These are phyloP conservation scores for Mamestra brassicae DNA, from an alignment of 2,888 invertebrate genomes.

Conservation along the genomic window DNA sequence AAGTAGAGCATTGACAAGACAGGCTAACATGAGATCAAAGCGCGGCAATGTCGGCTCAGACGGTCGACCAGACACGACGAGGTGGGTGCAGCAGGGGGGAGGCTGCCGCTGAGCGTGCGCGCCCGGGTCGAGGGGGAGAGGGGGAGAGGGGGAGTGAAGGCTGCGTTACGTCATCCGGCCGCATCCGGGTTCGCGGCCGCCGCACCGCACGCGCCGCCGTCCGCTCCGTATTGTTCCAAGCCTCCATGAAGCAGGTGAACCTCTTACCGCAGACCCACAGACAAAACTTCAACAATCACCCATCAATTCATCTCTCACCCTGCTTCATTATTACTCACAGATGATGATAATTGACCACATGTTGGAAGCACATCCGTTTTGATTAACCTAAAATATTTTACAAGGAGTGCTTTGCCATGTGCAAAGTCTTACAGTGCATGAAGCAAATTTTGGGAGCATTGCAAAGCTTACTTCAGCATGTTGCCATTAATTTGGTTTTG, in stretches of 20 bases:
- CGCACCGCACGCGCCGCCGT: slow-evolving; percentile 82
- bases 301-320: neutral
- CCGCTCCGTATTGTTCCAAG: slow-evolving; percentile 69
- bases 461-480: neutral
- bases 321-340: slow-evolving; percentile 1
- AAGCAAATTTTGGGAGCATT: slow-evolving; percentile 2
- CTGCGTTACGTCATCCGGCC: slow-evolving; percentile 86
- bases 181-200: slow-evolving; percentile 90
- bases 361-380: slow-evolving; percentile 29
- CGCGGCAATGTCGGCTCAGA: slow-evolving; percentile 78
- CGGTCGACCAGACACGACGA: slow-evolving; percentile 84
- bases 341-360: slow-evolving; percentile 15
- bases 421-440: slow-evolving; percentile 4
- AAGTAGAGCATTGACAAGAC: slow-evolving; percentile 66
- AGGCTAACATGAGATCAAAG: slow-evolving; percentile 76
- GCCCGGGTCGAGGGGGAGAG: slow-evolving; percentile 26
- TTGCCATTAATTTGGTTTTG: neutral
- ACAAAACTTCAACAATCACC: slow-evolving; percentile 15
- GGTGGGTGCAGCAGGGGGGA: slow-evolving; percentile 71
- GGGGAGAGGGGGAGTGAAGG: slow-evolving; percentile 74
- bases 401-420: slow-evolving; percentile 25
- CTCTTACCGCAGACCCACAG: slow-evolving; percentile 21
- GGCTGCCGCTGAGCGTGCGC: slow-evolving; percentile 62
- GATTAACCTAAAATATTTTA: slow-evolving; percentile 2
- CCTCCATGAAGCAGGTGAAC: slow-evolving; percentile 58